These are phyloP conservation scores for Sinocyclocheilus anshuiensis DNA, from an alignment of 2,113 vertebrate species.

Conservation along the genomic window DNA sequence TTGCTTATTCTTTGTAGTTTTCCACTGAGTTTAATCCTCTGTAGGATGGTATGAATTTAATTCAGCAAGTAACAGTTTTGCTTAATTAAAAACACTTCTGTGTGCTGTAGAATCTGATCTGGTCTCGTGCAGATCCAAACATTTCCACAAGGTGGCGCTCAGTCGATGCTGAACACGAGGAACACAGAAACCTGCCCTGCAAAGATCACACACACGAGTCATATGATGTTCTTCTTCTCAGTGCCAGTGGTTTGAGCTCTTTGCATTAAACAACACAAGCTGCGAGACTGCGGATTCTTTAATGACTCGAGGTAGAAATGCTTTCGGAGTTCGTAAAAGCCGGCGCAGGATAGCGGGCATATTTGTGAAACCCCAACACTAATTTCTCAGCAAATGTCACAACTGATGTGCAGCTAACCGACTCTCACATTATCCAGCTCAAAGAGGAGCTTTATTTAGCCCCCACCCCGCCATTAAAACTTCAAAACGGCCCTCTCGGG, in stretches of 20 bases:
- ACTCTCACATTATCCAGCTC: slow-evolving; percentile 72
- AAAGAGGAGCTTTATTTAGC: slow-evolving; percentile 76
- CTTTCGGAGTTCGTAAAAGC: slow-evolving; percentile 58
- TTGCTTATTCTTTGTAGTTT: not conserved
- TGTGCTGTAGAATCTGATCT: not conserved
- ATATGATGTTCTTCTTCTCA: not conserved
- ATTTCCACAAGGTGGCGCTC: slow-evolving; percentile 48
- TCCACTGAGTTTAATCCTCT: not conserved
- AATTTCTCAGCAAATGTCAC: slow-evolving; percentile 65
- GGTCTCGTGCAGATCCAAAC: slow-evolving; percentile 17
- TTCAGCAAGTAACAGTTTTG: not conserved
- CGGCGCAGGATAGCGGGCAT: slow-evolving; percentile 64
- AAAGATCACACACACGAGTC: not conserved
- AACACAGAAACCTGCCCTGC: not conserved
- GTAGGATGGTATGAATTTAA: not conserved
- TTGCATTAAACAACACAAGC: not conserved
- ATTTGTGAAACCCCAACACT: slow-evolving; percentile 72
- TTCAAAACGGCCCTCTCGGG: slow-evolving; percentile 72
- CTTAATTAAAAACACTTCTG: not conserved
- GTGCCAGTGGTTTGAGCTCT: not conserved
- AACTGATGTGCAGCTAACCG: slow-evolving; percentile 62
- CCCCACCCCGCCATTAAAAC: slow-evolving; percentile 69
- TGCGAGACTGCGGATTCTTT: not conserved
- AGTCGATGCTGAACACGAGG: not conserved
- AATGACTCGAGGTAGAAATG: slow-evolving; percentile 45